Base-by-base conservation (phyloP, 2,888 invertebrate genomes). In the Panopea generosa region DNA sequence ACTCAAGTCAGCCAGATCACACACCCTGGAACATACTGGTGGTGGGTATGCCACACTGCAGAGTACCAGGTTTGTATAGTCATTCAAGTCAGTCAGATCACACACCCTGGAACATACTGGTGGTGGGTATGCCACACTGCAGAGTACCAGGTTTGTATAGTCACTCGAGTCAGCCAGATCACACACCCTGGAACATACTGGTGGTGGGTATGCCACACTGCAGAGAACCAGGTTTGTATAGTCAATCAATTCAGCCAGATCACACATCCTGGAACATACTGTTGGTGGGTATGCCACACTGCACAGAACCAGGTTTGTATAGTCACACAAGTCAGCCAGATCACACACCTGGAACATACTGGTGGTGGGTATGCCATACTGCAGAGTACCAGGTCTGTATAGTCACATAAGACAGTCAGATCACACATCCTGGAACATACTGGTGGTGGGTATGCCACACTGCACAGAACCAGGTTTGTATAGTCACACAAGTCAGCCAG, bases 261-360 rank as follows among this genome's bases (percentile, higher is more conserved):
- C 72, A 6, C 29, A 65, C 16, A 75, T 65, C 16, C 55, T 63
- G 0, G 76, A 76, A 43, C 76, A 74, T 20, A 55, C 22, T 29
- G 80, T 62, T 2, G 80, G 80, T 43, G 74, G 75, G 18, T 75
- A 74, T 67, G 78, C 69, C 24, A 83, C 78, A 14, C 47, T 75
- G n/a, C 76, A 78, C n/a, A 78, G 74, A 29, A 60, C 63, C 11
- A 72, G 75, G 78, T 78, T 63, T 20, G 60, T 60, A 22, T 57
- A 9, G 11, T n/a, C n/a, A n/a, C n/a, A n/a, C n/a, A n/a, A n/a
- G 11, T 11, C 33, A 33, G 33, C 33, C 33, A 33, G 33, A 11
- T 33, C 4, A 33, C 33, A 63, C 14, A 75, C 16, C 53, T 61
- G 0, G 76, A 76, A 40, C 76, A 69, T 20, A 53, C 24, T 38